A percentile compares a stretch with the other conserved stretches of the same genome.
These are phyloP conservation scores for Meloidogyne floridensis DNA, from an alignment of 1,140 invertebrate species.

Conservation along the genomic window DNA sequence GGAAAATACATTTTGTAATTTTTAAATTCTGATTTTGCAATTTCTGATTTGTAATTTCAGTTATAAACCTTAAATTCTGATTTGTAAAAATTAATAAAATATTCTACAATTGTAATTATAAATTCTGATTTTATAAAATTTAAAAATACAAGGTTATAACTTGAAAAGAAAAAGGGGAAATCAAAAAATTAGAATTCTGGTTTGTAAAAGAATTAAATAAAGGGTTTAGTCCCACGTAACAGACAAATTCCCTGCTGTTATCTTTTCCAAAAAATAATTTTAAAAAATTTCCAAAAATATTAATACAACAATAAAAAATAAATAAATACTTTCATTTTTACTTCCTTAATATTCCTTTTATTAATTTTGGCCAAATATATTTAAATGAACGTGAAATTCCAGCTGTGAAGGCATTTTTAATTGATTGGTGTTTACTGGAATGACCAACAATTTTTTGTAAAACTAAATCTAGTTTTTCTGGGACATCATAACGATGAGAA, in stretches of 20 bases:
- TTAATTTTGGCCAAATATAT: slow-evolving; percentile 47
- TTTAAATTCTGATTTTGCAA: too few species aligned
- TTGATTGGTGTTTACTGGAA: slow-evolving; percentile 45
- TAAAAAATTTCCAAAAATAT: background rate
- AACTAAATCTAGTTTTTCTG: slow-evolving; percentile 31
- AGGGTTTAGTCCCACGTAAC: too few species aligned
- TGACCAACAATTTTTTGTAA: slow-evolving; percentile 49
- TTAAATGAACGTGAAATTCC: slow-evolving; percentile 47
- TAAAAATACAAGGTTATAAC: background rate
- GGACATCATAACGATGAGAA: slow-evolving; percentile 58
- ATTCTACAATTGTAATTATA: too few species aligned
- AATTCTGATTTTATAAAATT: background rate
- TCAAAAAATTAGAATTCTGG: too few species aligned
- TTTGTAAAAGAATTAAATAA: too few species aligned
- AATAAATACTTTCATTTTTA: background rate
- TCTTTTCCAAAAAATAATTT: background rate
- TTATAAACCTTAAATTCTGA: too few species aligned
- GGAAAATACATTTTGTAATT: too few species aligned
- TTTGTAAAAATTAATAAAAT: too few species aligned
- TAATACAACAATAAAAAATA: background rate
- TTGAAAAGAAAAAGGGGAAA: background rate
- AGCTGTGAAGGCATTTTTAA: slow-evolving; percentile 56
- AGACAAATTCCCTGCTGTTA: too few species aligned
- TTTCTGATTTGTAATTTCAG: too few species aligned
- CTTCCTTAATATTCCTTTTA: slow-evolving; percentile 32